Percentiles rank a stretch among this genome's conserved stretches.
phyloP scores from a whole-genome alignment of 2,888 invertebrate species.

The Tipula lateralis region DNA sequence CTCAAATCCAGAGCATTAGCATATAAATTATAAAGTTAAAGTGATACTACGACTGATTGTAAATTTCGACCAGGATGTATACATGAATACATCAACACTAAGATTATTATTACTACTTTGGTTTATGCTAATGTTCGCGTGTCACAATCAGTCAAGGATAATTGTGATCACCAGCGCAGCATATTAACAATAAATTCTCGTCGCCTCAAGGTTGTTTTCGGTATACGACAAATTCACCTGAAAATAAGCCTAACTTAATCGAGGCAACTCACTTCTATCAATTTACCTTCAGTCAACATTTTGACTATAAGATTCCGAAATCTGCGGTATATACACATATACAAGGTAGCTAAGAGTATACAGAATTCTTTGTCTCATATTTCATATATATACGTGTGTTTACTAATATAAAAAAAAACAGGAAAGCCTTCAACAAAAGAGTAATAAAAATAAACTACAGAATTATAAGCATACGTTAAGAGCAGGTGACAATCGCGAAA shows the following conservation, averaged over 20 bases:
- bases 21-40: too few relatives aligned
- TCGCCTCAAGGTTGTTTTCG: background rate
- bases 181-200: background rate
- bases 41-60: too few relatives aligned
- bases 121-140: too few relatives aligned
- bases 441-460: background rate
- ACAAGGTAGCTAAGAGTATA: background rate
- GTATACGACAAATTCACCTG: background rate
- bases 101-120: too few relatives aligned
- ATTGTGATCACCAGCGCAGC: too few relatives aligned
- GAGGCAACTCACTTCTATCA: background rate
- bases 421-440: conserved; percentile 24
- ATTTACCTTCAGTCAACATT: background rate
- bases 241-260: background rate
- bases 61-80: too few relatives aligned
- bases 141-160: too few relatives aligned
- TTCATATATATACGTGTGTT: background rate
- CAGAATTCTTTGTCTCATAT: background rate
- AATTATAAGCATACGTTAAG: background rate
- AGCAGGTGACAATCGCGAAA: conserved; percentile 19
- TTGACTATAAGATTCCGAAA: background rate
- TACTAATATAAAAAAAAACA: background rate
- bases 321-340: background rate
- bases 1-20: too few relatives aligned
- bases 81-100: too few relatives aligned